These are phyloP conservation scores for Apotomis turbidana DNA, from an alignment of 2,888 invertebrate species.

Conservation along the genomic window DNA sequence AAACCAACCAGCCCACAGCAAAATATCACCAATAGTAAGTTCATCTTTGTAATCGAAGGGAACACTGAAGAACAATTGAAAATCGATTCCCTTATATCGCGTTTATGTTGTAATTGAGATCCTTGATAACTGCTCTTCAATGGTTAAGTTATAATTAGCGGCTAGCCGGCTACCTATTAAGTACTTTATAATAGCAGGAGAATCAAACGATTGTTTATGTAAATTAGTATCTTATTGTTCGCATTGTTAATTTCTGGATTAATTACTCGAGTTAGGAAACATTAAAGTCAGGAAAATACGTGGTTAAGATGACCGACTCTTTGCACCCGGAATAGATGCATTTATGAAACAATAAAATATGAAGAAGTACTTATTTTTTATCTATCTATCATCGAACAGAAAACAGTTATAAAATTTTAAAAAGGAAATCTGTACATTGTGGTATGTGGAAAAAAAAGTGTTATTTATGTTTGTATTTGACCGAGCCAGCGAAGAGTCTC, in stretches of 20 bases:
- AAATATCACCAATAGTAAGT: constrained; percentile 45
- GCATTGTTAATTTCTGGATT: constrained; percentile 15
- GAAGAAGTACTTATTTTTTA: too few relatives aligned
- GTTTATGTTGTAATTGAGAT: constrained; percentile 17
- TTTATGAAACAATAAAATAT: background rate
- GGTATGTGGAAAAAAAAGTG: too few relatives aligned
- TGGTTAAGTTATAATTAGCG: constrained; percentile 2
- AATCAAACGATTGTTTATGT: constrained; percentile 21
- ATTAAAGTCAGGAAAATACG: constrained; percentile 2
- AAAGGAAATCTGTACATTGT: too few relatives aligned
- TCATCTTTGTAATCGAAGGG: constrained; percentile 51
- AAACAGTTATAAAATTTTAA: too few relatives aligned
- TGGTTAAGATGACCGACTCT: background rate
- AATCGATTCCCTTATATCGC: constrained; percentile 28
- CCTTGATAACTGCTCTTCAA: constrained; percentile 6
- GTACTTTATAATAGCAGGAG: background rate
- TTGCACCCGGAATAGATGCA: background rate
- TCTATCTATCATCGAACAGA: too few relatives aligned
- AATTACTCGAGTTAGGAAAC: constrained; percentile 6
- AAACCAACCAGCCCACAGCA: constrained; percentile 34
- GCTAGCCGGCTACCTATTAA: background rate
- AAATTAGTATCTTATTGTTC: constrained; percentile 20
- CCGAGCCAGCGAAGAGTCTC: too few relatives aligned
- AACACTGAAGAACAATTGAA: constrained; percentile 11
- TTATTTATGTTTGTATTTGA: too few relatives aligned